phyloP scores from a whole-genome alignment of 2,888 invertebrate genomes.

The Mythimna vitellina region DNA sequence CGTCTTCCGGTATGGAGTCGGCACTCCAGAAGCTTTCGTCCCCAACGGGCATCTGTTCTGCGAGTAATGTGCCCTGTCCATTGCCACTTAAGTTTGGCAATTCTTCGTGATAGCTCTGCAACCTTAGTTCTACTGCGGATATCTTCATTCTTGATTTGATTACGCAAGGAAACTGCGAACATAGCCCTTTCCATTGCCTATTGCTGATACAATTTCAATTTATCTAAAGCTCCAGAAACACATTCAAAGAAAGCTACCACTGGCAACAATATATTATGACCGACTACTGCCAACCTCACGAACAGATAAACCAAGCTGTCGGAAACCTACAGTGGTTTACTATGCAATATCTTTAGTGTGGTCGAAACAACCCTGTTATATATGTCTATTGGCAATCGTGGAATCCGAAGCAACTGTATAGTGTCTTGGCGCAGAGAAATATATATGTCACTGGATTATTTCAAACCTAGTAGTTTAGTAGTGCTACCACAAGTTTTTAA shows the following conservation, averaged over 20 bases:
- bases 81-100: too few species aligned
- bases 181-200: too few species aligned
- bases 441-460: background rate
- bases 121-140: too few species aligned
- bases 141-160: too few species aligned
- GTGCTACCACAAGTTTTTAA: too few species aligned
- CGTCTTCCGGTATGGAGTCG: too few species aligned
- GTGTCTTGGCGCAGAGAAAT: background rate
- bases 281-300: background rate
- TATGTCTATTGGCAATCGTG: constrained; percentile 39
- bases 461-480: too few species aligned
- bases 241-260: background rate
- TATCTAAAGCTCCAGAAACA: background rate
- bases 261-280: background rate
- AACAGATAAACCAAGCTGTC: constrained; percentile 14
- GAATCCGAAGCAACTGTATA: constrained; percentile 24
- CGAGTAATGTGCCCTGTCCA: too few species aligned
- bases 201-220: background rate
- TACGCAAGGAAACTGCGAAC: too few species aligned
- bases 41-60: too few species aligned
- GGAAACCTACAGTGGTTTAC: constrained; percentile 25
- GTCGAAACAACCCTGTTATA: constrained; percentile 21
- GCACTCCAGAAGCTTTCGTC: too few species aligned
- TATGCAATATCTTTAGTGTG: constrained; percentile 38
- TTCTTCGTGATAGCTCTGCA: too few species aligned